Evolutionary conservation across 1,140 invertebrate species (phyloP), one percentile per base, ranked within the genome.

Genomic region (Conus ventricosus): DNA sequence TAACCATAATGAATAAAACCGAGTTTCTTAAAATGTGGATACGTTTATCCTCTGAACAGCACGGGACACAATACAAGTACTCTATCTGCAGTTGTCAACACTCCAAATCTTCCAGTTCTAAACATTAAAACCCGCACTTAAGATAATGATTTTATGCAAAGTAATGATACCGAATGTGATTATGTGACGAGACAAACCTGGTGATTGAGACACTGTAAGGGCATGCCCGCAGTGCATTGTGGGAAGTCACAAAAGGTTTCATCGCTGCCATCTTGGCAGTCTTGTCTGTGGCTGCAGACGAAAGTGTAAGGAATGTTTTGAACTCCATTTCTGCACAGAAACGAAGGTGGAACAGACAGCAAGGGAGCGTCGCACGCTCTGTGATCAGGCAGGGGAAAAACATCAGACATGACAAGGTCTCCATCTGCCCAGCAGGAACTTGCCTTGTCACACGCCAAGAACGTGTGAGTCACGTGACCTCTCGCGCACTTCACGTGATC

Each of bases 381-480:
- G n/a, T 0, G 7, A 7, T 75, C 25, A 20, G 71, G 71, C n/a
- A 25, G 5, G 15, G 15, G 13, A 84, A 53, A 23, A 20, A 6
- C 23, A 4, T 57, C 6, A 25, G 7, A 55, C 17, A n/a, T 53
- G n/a, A 57, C 17, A 27, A 55, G 82, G 23, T 20, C 3, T 53
- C 23, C 53, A 20, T 4, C 57, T 55, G 23, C 53, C 51, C 54
- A 54, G 57, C 82, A 84, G 4, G 57, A 84, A 15, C 8, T 17
- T 7, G 23, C 17, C 17, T 6, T 5, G 57, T 84, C 82, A 84
- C 20, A 23, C 13, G n/a, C 25, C 71, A 75, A 23, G 23, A 75
- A 75, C 20, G 20, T n/a, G 71, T 75, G 82, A 8, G 82, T 84
- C 39, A 84, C 54, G 82, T 84, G 82, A 84, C 82, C 82, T 84